Percentiles rank a stretch among this genome's conserved stretches.
phyloP scores from a whole-genome alignment of 2,888 invertebrate species.

The Ornithoptera priamus region DNA sequence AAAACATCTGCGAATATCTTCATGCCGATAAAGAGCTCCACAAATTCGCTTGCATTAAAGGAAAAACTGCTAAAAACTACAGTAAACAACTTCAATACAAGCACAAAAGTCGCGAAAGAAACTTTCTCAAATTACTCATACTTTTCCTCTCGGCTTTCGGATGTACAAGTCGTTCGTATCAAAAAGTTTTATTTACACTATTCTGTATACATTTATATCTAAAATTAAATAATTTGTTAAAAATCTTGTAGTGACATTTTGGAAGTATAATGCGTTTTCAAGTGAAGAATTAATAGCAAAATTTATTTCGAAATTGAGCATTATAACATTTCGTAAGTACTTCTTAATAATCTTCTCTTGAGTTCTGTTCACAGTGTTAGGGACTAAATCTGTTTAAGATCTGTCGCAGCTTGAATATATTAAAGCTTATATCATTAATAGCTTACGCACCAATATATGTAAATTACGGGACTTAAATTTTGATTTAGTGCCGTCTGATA shows the following conservation, averaged over 20 bases:
- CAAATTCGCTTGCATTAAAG: slow-evolving; percentile 44
- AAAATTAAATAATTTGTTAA: slow-evolving; percentile 9
- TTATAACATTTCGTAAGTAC: slow-evolving; percentile 50
- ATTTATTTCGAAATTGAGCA: slow-evolving; percentile 45
- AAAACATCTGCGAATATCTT: slow-evolving; percentile 65
- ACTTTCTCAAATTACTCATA: slow-evolving; percentile 43
- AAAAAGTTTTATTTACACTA: slow-evolving; percentile 15
- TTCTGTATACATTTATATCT: slow-evolving; percentile 1
- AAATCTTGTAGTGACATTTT: slow-evolving; percentile 22
- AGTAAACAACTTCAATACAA: slow-evolving; percentile 46
- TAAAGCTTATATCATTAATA: slow-evolving; percentile 4
- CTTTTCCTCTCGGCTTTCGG: slow-evolving; percentile 43
- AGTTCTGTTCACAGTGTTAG: slow-evolving; percentile 34
- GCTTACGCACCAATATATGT: slow-evolving; percentile 19
- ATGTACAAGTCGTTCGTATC: slow-evolving; percentile 41
- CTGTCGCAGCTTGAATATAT: not conserved
- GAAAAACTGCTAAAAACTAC: slow-evolving; percentile 42
- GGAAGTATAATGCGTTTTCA: slow-evolving; percentile 33
- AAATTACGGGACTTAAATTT: slow-evolving; percentile 19
- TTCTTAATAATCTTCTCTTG: slow-evolving; percentile 20
- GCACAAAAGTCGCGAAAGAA: slow-evolving; percentile 41
- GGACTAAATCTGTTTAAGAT: slow-evolving; percentile 16
- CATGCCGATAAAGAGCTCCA: slow-evolving; percentile 46
- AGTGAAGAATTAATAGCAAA: slow-evolving; percentile 49
- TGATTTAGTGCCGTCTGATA: slow-evolving; percentile 19